Conservation (phyloP, 2,113 vertebrate genomes). For the Leucopternis melanops region DNA sequence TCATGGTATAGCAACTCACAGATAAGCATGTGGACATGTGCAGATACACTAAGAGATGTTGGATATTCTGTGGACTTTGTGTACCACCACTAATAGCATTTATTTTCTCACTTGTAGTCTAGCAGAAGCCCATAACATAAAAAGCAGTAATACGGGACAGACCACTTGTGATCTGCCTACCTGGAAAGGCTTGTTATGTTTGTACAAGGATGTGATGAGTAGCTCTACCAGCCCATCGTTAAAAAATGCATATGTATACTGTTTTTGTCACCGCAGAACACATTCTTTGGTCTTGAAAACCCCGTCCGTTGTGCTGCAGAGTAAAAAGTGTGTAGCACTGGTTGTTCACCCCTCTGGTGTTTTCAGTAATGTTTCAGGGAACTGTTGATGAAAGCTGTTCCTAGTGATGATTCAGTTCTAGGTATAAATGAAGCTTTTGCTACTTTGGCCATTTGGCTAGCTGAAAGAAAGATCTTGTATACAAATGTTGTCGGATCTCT, state of each 20-base stretch:
- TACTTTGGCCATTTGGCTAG: neutral
- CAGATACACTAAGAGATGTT: neutral
- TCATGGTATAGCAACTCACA: neutral
- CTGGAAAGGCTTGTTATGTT: neutral
- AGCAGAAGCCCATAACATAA: neutral
- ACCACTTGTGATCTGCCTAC: neutral
- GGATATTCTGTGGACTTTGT: neutral
- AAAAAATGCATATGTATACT: neutral
- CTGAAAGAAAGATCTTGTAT: neutral
- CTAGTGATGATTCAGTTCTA: neutral
- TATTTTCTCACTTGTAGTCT: neutral
- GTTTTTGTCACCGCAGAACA: neutral
- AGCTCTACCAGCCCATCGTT: neutral
- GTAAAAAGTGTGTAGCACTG: neutral
- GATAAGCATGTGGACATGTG: neutral
- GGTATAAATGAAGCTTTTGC: neutral
- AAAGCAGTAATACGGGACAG: neutral
- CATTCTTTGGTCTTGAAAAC: neutral
- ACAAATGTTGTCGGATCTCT: conserved; percentile 70
- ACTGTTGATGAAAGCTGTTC: neutral
- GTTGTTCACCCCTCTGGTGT: neutral
- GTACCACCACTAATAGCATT: neutral
- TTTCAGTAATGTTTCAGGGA: neutral
- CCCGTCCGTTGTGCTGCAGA: neutral
- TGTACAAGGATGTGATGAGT: neutral